phyloP scores from a whole-genome alignment of 2,888 invertebrate species.

The Drosophila melanocephala region DNA sequence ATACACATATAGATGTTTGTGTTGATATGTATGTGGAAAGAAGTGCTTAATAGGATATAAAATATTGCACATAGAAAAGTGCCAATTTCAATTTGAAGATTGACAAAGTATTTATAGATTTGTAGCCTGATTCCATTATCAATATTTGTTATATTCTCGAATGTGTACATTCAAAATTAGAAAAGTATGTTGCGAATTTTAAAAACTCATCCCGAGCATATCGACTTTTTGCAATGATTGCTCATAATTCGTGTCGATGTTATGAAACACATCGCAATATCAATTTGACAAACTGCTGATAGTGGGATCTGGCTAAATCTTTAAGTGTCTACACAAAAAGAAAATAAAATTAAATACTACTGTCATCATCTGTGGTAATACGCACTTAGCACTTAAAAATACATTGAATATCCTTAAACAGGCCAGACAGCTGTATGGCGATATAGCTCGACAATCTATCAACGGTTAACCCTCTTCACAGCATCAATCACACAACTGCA shows the following conservation, averaged over 20 bases:
- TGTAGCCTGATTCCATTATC: not conserved
- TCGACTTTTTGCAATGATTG: no score
- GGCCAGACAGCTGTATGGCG: not conserved
- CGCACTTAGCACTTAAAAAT: not conserved
- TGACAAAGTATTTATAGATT: not conserved
- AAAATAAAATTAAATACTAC: not conserved
- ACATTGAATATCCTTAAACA: not conserved
- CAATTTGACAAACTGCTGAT: no score
- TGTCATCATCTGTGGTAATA: not conserved
- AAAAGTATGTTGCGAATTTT: not conserved
- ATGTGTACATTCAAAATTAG: no score
- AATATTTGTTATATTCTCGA: not conserved
- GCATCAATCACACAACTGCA: constrained; percentile 28
- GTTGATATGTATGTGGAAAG: not conserved
- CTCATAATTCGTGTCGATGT: no score
- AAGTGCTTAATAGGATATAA: not conserved
- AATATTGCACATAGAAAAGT: not conserved
- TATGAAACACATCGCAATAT: no score
- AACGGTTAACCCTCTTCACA: constrained; percentile 60
- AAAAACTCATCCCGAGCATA: not conserved
- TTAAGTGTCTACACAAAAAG: not conserved
- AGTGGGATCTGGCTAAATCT: not conserved
- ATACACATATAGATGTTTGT: not conserved
- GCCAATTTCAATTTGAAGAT: not conserved
- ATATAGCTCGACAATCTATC: constrained; percentile 32